A percentile compares a stretch with the other conserved stretches of the same genome.
Conservation (phyloP, 2,888 invertebrate genomes). For the Acanthopleura granulata region DNA sequence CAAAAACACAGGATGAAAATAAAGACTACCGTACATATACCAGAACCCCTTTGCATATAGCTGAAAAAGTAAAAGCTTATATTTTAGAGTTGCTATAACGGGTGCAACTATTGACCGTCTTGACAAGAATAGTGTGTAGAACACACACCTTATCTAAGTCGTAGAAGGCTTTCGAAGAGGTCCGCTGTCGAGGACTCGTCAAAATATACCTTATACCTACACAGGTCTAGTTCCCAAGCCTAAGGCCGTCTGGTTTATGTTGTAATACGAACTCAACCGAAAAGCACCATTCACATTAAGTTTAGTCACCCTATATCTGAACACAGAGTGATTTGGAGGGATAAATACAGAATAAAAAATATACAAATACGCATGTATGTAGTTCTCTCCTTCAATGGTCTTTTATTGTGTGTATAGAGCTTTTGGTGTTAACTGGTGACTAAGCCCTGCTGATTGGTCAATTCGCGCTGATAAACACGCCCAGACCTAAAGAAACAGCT, state of each 20-base stretch:
- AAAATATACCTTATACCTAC: not conserved
- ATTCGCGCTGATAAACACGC: too few species aligned
- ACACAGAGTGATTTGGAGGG: slow-evolving; percentile 15
- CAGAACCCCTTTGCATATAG: not conserved
- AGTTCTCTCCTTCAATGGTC: not conserved
- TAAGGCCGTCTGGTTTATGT: slow-evolving; percentile 6
- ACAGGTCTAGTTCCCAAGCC: not conserved
- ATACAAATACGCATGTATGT: slow-evolving; percentile 5
- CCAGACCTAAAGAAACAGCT: too few species aligned
- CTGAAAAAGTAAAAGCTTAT: slow-evolving; percentile 1
- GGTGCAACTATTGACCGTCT: not conserved
- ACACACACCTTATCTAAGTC: not conserved
- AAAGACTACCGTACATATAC: not conserved
- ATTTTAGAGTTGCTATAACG: slow-evolving; percentile 16
- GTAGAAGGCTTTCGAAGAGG: not conserved
- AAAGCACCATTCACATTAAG: slow-evolving; percentile 11
- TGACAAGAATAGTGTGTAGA: too few species aligned
- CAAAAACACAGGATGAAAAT: not conserved
- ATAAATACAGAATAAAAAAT: slow-evolving; percentile 18
- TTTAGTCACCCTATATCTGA: slow-evolving; percentile 9
- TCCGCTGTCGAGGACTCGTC: not conserved
- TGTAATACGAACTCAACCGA: not conserved
- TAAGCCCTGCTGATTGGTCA: too few species aligned
- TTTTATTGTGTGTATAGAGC: too few species aligned
- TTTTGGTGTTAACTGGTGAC: too few species aligned